Base-by-base conservation (phyloP, 2,113 vertebrate genomes). In the Epinephelus cyanopodus region DNA sequence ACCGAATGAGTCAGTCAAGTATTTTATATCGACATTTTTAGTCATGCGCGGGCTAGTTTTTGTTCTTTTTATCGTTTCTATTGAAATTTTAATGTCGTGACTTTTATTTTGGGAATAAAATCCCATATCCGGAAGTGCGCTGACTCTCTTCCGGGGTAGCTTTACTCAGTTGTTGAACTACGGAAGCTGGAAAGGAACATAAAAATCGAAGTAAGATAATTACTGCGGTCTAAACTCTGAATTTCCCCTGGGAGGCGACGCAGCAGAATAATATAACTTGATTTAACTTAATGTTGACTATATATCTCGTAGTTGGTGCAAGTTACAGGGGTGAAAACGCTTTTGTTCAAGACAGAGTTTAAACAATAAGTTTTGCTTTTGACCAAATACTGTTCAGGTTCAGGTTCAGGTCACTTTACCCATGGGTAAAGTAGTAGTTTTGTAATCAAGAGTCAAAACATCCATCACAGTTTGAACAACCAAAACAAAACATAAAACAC, bases 161-260 rank as follows among this genome's bases (percentile, higher is more conserved):
- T 29, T 29, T 6, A 37, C 8, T 5, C 2, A 25, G 1, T 1
- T 58, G 2, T 25, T 15, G 2, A 42, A 50, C 65, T 89, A 90
- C 83, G 83, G 87, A 88, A 90, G 52, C 70, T 29, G 27, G 0
- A 14, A 65, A 12, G 57, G 71, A 67, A 53, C 50, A 15, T 0
- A 39, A 23, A 52, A 2, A 54, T 50, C 6, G 10, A 12, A 5
- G 9, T 15, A 4, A 7, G 13, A 7, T 1, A 1, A 1, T 3
- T 1, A 0, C 10, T 19, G 29, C 25, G 25, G 27, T 14, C 9
- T 5, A 60, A 37, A 15, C 47, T 53, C 1, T 29, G 45, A 56
- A 5, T 2, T 18, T 70, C 74, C 77, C 47, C 77, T 79, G 13
- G 61, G 79, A 15, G 81, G 84, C 58, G 74, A 71, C 77, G 82